Conservation (phyloP, 92 coral and sea anemone genomes). For the Actinostola sp. region DNA sequence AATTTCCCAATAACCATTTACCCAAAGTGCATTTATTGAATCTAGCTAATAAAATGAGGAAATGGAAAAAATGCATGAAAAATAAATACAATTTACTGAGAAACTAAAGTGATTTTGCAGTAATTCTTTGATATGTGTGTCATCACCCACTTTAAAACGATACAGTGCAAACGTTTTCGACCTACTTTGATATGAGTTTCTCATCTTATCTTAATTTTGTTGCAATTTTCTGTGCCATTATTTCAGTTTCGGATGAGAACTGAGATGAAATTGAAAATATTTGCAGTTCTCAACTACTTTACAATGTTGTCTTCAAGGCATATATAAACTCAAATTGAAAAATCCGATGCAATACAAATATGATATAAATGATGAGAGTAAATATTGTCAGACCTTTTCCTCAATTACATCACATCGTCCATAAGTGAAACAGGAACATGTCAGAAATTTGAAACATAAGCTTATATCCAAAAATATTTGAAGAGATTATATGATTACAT, state of each 20-base stretch:
- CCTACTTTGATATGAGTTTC: too few relatives aligned
- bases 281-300: background rate
- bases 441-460: background rate
- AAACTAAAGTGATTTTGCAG: too few relatives aligned
- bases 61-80: constrained; percentile 8
- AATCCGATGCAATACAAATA: background rate
- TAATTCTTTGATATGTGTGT: too few relatives aligned
- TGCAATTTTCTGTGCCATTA: too few relatives aligned
- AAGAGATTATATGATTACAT: too few relatives aligned
- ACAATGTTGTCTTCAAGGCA: background rate
- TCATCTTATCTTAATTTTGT: too few relatives aligned
- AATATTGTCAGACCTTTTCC: background rate
- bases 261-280: background rate
- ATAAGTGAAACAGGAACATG: too few relatives aligned
- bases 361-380: background rate
- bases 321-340: background rate
- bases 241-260: constrained; percentile 3
- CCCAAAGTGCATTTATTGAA: constrained; percentile 11
- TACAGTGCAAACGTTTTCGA: too few relatives aligned
- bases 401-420: background rate
- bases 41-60: constrained; percentile 7
- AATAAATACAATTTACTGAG: background rate
- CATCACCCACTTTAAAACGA: too few relatives aligned
- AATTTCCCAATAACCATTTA: constrained; percentile 10
- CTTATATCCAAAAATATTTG: background rate